phyloP scores from a whole-genome alignment of 2,797 vertebrate species.

The Periophthalmus magnuspinnatus region DNA sequence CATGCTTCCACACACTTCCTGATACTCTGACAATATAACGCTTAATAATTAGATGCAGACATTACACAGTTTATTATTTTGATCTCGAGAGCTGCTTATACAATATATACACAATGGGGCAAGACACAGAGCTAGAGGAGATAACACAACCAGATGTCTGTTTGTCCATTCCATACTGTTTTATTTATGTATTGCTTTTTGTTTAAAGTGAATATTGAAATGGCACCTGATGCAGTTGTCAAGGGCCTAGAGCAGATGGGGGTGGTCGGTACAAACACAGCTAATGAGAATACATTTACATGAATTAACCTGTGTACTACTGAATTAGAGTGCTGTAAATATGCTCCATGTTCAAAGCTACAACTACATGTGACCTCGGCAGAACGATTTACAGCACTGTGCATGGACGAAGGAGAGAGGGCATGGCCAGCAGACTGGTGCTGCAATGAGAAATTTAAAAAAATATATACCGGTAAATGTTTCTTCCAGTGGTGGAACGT shows the following conservation, averaged over 20 bases:
- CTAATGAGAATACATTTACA: slow-evolving; percentile 3
- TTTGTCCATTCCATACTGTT: not conserved
- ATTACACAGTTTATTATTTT: no score
- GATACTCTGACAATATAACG: no score
- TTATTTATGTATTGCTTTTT: not conserved
- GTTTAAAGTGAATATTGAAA: not conserved
- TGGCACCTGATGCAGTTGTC: not conserved
- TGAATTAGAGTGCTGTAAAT: not conserved
- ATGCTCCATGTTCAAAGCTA: not conserved
- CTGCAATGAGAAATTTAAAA: not conserved
- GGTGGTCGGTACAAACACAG: not conserved
- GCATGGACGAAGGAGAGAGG: not conserved
- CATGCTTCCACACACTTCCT: no score
- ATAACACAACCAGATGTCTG: not conserved
- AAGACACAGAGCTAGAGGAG: no score
- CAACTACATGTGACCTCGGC: not conserved
- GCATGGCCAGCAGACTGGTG: not conserved
- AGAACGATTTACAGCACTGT: not conserved
- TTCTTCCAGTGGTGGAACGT: no score
- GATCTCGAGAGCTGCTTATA: no score
- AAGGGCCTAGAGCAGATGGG: slow-evolving; percentile 2
- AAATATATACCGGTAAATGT: no score
- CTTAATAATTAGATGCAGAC: no score
- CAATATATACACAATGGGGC: no score
- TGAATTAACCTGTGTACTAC: slow-evolving; percentile 4